Evolutionary conservation across 2,113 vertebrate species (phyloP), one percentile per base, ranked within the genome.

Genomic region (Andinoacara biseriatus): DNA sequence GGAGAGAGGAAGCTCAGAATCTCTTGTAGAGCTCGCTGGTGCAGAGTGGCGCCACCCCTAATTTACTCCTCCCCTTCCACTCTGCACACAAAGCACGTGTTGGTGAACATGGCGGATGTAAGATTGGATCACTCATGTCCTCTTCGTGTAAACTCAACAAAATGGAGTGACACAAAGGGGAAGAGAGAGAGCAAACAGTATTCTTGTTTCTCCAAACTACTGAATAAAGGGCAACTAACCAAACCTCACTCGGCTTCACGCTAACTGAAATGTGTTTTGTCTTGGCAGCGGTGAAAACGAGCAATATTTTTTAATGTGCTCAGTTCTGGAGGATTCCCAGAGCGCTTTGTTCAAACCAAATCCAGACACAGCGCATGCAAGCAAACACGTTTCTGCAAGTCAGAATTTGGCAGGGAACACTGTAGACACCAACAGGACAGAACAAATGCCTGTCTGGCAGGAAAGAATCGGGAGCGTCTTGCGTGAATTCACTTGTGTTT

Each of bases 1-100:
- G 80, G 87, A 90, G 85, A 90, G 87, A 90, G 85, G 92, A 93
- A 90, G 82, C 80, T 85, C 74, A 63, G 43, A 75, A 77, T 15
- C 14, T 59, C 85, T 72, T 65, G 75, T 78, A 20, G 52, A 43
- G 81, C 56, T 83, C 26, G 54, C 78, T 89, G 60, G 59, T 54
- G 78, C 82, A 79, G n/a, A 24, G 24, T 58, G 43, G 63, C 86
- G 54, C 92, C 74, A 1, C 89, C 91, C 84, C 67, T 3, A 22
- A 24, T 26, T 43, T 0, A 3, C n/a, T 24, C 26, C 35, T 46
- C 5, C 29, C 29, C 24, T 17, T 22, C 33, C 43, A 22, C 38
- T 5, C 7, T 26, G 31, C 58, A 8, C n/a, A 14, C 4, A 43
- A 10, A 6, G 7, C 56, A 56, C 54, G 56, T 58, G 75, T 81